Conservation (phyloP, 2,888 invertebrate species). For the Labia minor region DNA sequence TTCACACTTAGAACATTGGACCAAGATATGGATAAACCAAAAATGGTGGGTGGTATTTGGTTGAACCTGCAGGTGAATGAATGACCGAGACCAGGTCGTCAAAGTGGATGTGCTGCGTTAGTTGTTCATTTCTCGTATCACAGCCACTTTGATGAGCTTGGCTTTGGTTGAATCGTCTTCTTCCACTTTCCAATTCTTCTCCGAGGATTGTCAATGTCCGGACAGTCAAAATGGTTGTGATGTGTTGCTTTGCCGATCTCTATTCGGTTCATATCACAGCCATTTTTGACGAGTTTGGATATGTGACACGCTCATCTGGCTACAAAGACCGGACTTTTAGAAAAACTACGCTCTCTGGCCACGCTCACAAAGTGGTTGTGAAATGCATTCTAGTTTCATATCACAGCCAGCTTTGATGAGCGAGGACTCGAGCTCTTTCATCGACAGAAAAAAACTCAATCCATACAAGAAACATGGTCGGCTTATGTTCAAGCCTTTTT, state of each 20-base stretch:
- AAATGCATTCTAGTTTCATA: conserved; percentile 64
- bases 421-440: conserved; percentile 42
- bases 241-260: conserved; percentile 42
- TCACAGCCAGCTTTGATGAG: conserved; percentile 99
- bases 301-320: conserved; percentile 38
- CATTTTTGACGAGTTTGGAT: conserved; percentile 88
- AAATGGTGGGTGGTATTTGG: no score
- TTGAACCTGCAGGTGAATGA: conserved; percentile 2
- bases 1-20: no score
- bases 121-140: conserved; percentile 63
- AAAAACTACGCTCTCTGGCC: conserved; percentile 22
- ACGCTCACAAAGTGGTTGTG: conserved; percentile 87
- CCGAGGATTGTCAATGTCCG: conserved; percentile 34
- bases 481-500: background rate
- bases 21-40: no score
- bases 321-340: background rate
- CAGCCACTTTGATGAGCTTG: conserved; percentile 96
- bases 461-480: background rate
- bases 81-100: conserved; percentile 41
- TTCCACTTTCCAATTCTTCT: background rate
- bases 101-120: conserved; percentile 80
- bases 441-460: background rate
- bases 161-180: conserved; percentile 34
- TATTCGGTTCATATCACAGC: conserved; percentile 67
- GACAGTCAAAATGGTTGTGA: conserved; percentile 74